These are phyloP conservation scores for Helicoverpa assulta DNA, from an alignment of 2,888 invertebrate genomes.

Conservation along the genomic window DNA sequence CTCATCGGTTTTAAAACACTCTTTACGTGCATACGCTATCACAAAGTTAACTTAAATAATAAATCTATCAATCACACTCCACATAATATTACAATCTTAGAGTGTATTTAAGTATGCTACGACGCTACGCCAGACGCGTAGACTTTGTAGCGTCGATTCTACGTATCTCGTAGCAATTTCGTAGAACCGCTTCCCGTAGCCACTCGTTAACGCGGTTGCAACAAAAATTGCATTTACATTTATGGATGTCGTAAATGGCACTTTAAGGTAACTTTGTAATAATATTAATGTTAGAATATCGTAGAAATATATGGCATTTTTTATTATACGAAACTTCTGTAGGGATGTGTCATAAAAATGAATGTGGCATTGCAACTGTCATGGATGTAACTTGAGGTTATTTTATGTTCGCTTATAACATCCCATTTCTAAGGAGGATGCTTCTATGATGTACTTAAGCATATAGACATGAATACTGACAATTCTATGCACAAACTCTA, in stretches of 20 bases:
- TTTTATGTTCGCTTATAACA: not conserved
- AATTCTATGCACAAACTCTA: not conserved
- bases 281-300: slow-evolving; percentile 30
- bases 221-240: slow-evolving; percentile 51
- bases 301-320: slow-evolving; percentile 24
- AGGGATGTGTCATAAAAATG: slow-evolving; percentile 31
- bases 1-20: not conserved
- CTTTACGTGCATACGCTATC: no score
- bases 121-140: slow-evolving; percentile 10
- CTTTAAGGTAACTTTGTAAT: slow-evolving; percentile 43
- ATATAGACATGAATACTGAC: no score
- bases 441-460: no score
- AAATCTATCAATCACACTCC: not conserved
- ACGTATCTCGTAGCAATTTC: slow-evolving; percentile 45
- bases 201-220: slow-evolving; percentile 35
- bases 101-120: not conserved
- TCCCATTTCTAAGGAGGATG: not conserved
- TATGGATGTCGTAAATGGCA: slow-evolving; percentile 23
- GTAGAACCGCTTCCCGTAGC: slow-evolving; percentile 49
- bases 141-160: slow-evolving; percentile 11
- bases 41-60: no score
- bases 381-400: slow-evolving; percentile 5
- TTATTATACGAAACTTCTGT: slow-evolving; percentile 15
- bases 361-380: slow-evolving; percentile 10
- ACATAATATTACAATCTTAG: not conserved